phyloP scores from a whole-genome alignment of 2,888 invertebrate species.

The Phania funesta region DNA sequence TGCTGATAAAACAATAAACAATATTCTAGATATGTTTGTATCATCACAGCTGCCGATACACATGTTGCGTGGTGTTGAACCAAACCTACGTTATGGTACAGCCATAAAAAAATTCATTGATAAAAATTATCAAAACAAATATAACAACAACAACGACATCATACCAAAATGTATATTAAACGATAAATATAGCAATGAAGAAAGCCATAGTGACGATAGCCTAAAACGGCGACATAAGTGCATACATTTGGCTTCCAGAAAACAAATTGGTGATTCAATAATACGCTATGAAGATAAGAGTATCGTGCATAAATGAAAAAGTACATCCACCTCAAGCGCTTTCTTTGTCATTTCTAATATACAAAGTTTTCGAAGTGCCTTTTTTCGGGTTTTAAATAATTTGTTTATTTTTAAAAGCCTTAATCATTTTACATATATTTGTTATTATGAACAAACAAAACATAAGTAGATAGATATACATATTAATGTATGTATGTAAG shows the following conservation, averaged over 20 bases:
- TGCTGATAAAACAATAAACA: constrained; percentile 80
- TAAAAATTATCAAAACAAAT: constrained; percentile 64
- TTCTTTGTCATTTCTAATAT: not conserved
- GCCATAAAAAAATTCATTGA: constrained; percentile 79
- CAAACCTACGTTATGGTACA: constrained; percentile 83
- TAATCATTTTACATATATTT: not conserved
- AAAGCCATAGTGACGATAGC: not conserved
- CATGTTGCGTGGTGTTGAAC: constrained; percentile 90
- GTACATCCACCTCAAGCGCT: not conserved
- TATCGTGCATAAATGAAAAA: constrained; percentile 75
- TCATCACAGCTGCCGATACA: constrained; percentile 84
- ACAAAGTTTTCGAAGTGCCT: not conserved
- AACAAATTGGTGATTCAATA: constrained; percentile 80
- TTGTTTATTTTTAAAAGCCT: constrained; percentile 17
- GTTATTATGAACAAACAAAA: too few species aligned
- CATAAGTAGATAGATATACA: too few species aligned
- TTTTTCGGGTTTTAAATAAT: not conserved
- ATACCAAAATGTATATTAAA: constrained; percentile 71
- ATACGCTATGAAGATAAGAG: constrained; percentile 79
- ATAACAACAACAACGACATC: constrained; percentile 27
- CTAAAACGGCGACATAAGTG: constrained; percentile 75
- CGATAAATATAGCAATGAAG: constrained; percentile 36
- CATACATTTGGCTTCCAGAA: constrained; percentile 82
- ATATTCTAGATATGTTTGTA: constrained; percentile 87
- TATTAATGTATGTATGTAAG: not conserved